Evolutionary conservation across 2,797 vertebrate genomes (phyloP).

Genomic region (Enteromius fasciolatus): DNA sequence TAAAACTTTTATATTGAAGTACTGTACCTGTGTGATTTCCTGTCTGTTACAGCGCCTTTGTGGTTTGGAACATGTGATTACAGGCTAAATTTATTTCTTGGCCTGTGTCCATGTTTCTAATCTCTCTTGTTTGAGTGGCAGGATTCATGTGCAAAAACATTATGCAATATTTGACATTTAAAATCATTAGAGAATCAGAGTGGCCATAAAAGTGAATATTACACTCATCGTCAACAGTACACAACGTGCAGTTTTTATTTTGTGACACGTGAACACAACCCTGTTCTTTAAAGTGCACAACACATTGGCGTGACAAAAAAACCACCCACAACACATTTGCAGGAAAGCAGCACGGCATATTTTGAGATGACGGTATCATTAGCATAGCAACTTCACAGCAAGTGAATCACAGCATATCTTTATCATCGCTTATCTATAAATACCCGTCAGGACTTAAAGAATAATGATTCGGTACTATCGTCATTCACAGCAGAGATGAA

Average conservation of each 20-base stretch:
- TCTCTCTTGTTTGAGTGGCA: neutral
- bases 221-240: neutral
- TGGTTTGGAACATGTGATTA: neutral
- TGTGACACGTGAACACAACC: neutral
- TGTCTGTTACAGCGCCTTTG: neutral
- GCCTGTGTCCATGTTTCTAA: neutral
- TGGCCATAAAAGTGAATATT: neutral
- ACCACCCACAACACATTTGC: neutral
- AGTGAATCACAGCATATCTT: neutral
- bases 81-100: neutral
- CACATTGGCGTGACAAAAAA: neutral
- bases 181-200: neutral
- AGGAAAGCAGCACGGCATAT: neutral
- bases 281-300: neutral
- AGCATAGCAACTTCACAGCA: neutral
- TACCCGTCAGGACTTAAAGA: neutral
- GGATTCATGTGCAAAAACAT: neutral
- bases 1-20: neutral
- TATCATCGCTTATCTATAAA: neutral
- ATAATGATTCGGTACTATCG: neutral
- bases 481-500: neutral
- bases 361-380: conserved; percentile 2
- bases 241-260: neutral
- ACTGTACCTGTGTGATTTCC: neutral
- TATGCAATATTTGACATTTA: neutral